Percentiles rank a stretch among this genome's conserved stretches.
These are phyloP conservation scores for Conopomorpha cramerella DNA, from an alignment of 1,140 invertebrate species.

Conservation along the genomic window DNA sequence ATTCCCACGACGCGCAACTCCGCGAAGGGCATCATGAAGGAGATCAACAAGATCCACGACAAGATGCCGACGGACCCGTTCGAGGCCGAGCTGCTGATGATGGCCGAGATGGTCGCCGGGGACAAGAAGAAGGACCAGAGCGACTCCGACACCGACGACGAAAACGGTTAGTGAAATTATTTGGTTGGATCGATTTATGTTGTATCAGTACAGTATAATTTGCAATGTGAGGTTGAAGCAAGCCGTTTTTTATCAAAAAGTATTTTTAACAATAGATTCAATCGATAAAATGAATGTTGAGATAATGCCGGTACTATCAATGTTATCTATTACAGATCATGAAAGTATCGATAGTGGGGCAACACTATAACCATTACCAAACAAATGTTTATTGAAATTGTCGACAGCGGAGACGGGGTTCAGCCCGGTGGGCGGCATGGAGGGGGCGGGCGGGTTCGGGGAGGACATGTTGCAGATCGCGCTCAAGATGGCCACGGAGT, in stretches of 20 bases:
- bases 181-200: too few species aligned
- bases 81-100: constrained; percentile 90
- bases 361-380: too few species aligned
- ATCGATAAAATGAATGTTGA: too few species aligned
- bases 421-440: constrained; percentile 64
- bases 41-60: constrained; percentile 87
- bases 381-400: too few species aligned
- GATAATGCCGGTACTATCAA: neutral
- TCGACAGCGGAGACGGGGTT: constrained; percentile 56
- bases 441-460: constrained; percentile 70
- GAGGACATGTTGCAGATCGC: constrained; percentile 89
- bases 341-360: too few species aligned
- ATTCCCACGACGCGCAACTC: constrained; percentile 89
- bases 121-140: constrained; percentile 78
- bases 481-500: constrained; percentile 83
- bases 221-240: too few species aligned
- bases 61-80: constrained; percentile 90
- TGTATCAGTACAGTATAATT: too few species aligned
- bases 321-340: too few species aligned
- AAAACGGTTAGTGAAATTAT: too few species aligned
- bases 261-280: too few species aligned
- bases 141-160: constrained; percentile 75
- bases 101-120: constrained; percentile 90
- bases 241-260: too few species aligned
- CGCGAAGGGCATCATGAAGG: constrained; percentile 81